Percentiles rank a stretch among this genome's conserved stretches.
phyloP scores from a whole-genome alignment of 2,797 vertebrate species.

The Silurus lanzhouensis region DNA sequence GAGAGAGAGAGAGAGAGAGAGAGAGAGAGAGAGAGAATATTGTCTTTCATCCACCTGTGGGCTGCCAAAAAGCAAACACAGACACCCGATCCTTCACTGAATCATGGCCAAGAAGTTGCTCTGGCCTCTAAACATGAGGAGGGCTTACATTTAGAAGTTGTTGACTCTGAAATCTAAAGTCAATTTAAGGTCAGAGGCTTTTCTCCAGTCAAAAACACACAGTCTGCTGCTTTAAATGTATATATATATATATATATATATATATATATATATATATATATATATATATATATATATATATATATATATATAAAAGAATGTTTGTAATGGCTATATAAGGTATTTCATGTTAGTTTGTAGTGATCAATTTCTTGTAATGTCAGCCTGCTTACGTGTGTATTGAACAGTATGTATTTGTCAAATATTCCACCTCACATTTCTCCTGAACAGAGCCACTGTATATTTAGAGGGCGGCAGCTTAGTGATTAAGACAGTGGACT shows the following conservation, averaged over 20 bases:
- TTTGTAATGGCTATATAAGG: too few species aligned
- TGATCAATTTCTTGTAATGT: not conserved
- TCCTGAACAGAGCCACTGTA: not conserved
- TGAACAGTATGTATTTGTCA: not conserved
- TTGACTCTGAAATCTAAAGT: slow-evolving; percentile 41
- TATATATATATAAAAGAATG: not conserved
- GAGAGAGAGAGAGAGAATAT: slow-evolving; percentile 20
- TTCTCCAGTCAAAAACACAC: slow-evolving; percentile 9
- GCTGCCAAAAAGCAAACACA: slow-evolving; percentile 51
- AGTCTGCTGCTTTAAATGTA: not conserved
- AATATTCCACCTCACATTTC: not conserved
- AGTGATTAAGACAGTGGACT: too few species aligned
- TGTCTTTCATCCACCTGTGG: slow-evolving; percentile 24
- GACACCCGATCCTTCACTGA: slow-evolving; percentile 37
- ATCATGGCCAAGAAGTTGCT: slow-evolving; percentile 42
- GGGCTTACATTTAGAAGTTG: slow-evolving; percentile 57
- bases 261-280: not conserved
- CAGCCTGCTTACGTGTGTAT: too few species aligned
- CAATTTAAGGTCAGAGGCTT: slow-evolving; percentile 34
- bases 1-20: slow-evolving; percentile 1
- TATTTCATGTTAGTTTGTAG: not conserved
- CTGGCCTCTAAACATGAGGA: slow-evolving; percentile 59
- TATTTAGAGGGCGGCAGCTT: too few species aligned
- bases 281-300: not conserved
- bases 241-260: not conserved